Conservation (phyloP, 2,797 vertebrate genomes). For the Melanotaenia pygmaea region DNA sequence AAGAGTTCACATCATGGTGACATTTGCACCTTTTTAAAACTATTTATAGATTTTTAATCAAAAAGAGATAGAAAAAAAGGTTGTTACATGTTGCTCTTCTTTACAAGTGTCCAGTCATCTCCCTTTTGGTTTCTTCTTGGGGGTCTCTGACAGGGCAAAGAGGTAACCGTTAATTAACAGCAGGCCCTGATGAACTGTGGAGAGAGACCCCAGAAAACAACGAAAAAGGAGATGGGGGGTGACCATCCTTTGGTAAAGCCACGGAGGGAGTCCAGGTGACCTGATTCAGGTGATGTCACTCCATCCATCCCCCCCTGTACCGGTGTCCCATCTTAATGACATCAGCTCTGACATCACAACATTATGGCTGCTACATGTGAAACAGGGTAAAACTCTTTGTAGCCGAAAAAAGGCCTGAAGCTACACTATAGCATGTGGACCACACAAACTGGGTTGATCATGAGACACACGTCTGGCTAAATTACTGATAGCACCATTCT, state of each 20-base stretch:
- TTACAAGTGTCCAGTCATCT: constrained; percentile 18
- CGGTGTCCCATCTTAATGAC: constrained; percentile 66
- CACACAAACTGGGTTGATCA: constrained; percentile 56
- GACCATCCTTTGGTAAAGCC: constrained; percentile 81
- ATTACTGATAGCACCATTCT: constrained; percentile 80
- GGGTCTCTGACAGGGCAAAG: constrained; percentile 13
- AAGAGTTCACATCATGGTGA: constrained; percentile 58
- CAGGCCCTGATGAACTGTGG: constrained; percentile 6
- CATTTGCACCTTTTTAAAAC: constrained; percentile 28
- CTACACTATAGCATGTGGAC: constrained; percentile 73
- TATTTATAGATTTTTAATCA: constrained; percentile 35
- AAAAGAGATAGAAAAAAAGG: constrained; percentile 62
- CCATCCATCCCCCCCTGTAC: constrained; percentile 34
- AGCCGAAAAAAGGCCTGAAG: constrained; percentile 41
- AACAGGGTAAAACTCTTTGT: constrained; percentile 47
- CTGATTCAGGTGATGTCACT: constrained; percentile 62
- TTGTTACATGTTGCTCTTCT: constrained; percentile 20
- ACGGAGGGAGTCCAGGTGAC: constrained; percentile 48
- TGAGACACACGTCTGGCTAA: constrained; percentile 42
- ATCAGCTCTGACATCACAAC: constrained; percentile 79
- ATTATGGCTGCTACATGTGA: constrained; percentile 77
- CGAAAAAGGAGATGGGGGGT: constrained; percentile 6
- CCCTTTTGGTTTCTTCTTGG: constrained; percentile 4
- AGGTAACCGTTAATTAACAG: no score
- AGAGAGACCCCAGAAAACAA: constrained; percentile 22